These are phyloP conservation scores for Drosophila baimaii DNA, from an alignment of 1,140 invertebrate genomes.

Conservation along the genomic window DNA sequence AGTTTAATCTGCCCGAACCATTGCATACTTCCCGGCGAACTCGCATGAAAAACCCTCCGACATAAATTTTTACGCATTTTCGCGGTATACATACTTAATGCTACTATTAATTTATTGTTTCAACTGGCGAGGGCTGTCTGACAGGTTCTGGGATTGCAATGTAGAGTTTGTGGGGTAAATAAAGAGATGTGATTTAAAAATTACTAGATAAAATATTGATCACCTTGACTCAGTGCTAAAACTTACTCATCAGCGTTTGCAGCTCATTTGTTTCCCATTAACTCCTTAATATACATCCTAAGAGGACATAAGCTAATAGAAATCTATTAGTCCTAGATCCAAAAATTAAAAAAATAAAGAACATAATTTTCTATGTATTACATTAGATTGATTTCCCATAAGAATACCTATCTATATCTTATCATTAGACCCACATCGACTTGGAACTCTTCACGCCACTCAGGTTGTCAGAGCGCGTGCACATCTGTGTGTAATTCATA, in stretches of 20 bases:
- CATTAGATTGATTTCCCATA: background rate
- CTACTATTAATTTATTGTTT: constrained; percentile 67
- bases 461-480: constrained; percentile 2
- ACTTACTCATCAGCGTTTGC: no score
- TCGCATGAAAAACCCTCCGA: constrained; percentile 51
- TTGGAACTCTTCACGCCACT: constrained; percentile 20
- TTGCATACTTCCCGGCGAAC: constrained; percentile 21
- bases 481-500: constrained; percentile 49
- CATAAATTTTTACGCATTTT: constrained; percentile 69
- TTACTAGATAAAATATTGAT: background rate
- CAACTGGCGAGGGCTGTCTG: constrained; percentile 27
- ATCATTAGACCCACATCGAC: background rate
- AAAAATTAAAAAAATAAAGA: no score
- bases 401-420: background rate
- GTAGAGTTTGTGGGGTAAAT: no score
- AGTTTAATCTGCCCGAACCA: constrained; percentile 51
- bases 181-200: background rate
- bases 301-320: no score
- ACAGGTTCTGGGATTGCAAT: background rate
- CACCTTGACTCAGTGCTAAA: no score
- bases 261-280: no score
- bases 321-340: background rate
- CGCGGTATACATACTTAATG: constrained; percentile 72
- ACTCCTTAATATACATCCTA: no score
- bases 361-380: background rate